These are phyloP conservation scores for Trididemnum clinides DNA, from an alignment of 23 tunicate species.

Conservation along the genomic window DNA sequence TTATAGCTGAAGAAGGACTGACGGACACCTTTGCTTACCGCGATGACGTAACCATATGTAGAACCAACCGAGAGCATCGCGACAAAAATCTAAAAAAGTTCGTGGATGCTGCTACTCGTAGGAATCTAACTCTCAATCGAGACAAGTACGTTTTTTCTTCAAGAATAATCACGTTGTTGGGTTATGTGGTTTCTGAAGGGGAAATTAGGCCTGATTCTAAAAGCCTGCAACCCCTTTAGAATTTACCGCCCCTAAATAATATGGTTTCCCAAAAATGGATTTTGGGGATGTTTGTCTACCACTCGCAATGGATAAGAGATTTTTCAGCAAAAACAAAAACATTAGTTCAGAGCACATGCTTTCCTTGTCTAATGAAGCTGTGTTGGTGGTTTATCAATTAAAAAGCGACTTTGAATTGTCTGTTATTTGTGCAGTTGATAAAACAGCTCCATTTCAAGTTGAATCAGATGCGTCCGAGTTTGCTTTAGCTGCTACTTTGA, in stretches of 20 bases:
- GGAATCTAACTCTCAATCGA: neutral
- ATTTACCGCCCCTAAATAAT: too few species aligned
- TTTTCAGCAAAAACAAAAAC: conserved; percentile 1
- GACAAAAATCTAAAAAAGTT: neutral
- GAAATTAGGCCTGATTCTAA: conserved; percentile 11
- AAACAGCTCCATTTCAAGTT: neutral
- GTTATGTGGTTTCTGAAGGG: neutral
- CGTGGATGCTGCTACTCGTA: neutral
- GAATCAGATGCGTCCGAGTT: neutral
- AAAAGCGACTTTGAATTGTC: too few species aligned
- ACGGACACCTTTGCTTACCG: neutral
- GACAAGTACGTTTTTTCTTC: neutral
- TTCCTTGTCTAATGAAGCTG: too few species aligned
- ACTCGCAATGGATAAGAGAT: conserved; percentile 26
- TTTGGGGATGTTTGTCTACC: conserved; percentile 24
- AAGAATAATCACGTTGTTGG: neutral
- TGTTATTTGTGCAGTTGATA: neutral
- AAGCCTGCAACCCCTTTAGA: neutral
- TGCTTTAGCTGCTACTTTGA: conserved; percentile 14
- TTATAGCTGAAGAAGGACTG: neutral
- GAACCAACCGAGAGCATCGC: neutral
- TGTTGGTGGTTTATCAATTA: too few species aligned
- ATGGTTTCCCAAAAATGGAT: neutral
- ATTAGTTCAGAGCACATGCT: neutral
- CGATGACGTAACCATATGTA: neutral